Evolutionary conservation across 2,888 invertebrate genomes (phyloP).

Genomic region (Cosmia pyralina): DNA sequence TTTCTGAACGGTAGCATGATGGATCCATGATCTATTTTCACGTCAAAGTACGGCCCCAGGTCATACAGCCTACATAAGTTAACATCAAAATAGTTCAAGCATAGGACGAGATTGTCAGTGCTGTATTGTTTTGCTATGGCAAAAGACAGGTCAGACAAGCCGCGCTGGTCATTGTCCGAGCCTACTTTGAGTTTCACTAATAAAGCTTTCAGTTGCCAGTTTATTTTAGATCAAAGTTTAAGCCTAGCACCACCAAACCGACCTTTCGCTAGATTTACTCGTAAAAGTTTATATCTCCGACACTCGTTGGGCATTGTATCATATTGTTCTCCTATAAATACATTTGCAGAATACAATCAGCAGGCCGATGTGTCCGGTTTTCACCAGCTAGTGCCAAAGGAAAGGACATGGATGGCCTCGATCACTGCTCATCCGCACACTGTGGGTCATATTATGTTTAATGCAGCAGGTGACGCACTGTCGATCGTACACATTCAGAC

Average conservation of each 20-base stretch:
- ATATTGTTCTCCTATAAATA: constrained; percentile 23
- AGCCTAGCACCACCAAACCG: background rate
- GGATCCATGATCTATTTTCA: no score
- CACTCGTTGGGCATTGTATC: background rate
- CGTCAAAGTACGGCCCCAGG: no score
- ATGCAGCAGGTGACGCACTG: constrained; percentile 62
- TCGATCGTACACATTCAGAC: constrained; percentile 46
- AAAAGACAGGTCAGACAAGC: background rate
- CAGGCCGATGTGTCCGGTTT: constrained; percentile 61
- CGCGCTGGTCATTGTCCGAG: background rate
- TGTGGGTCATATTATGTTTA: constrained; percentile 68
- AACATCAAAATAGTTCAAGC: no score
- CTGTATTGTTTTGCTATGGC: no score
- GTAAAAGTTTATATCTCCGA: background rate
- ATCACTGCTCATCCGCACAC: constrained; percentile 55
- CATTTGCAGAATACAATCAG: constrained; percentile 14
- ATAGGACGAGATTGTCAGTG: no score
- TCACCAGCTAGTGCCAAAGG: constrained; percentile 61
- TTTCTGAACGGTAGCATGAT: no score
- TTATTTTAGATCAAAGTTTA: background rate
- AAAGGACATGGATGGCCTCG: constrained; percentile 50
- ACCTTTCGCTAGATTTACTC: no score
- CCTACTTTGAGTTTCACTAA: background rate
- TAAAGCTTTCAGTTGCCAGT: background rate
- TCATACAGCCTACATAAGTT: no score